Evolutionary conservation across 2,797 vertebrate species (phyloP), one percentile per base, ranked within the genome.

Genomic region (Rhinella marina): DNA sequence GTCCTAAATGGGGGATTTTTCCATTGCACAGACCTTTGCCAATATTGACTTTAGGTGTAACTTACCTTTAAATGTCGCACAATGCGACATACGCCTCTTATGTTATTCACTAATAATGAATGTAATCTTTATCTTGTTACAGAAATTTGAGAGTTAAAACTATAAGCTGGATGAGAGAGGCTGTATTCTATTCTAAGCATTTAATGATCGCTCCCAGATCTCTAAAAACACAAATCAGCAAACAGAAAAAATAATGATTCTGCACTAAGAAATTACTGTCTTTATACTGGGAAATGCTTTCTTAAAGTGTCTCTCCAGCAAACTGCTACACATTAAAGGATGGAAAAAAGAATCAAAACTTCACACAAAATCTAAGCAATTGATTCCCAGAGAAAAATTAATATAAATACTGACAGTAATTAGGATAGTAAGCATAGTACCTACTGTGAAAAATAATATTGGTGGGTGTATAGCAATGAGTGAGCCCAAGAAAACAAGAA

Each of bases 231-330:
- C 66, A 84, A 56, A 72, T 84, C 66, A 72, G 52, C 81, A 57
- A 59, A 57, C 82, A 84, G 82, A 32, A 72, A 83, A 72, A 68
- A 84, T 84, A 41, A 84, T 84, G 82, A 84, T 59, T 73, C 52
- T 59, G 82, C 32, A 41, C 48, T 41, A 59, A 84, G 10, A 84
- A 84, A 72, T 84, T 57, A 84, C 52, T 32, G 66, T 84, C 66
- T 83, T 72, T 83, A 72, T 54, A 56, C 64, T 57, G n/a, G 25
- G n/a, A 82, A 82, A 82, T 68, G 64, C 64, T 82, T 68, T 72
- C 66, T 52, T 29, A 29, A 83, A 83, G 81, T 56, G 11, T 72
- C 27, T 72, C 81, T 83, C n/a, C 50, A 57, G 27, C 14, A 72
- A 72, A 84, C 54, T 57, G 50, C 29, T 32, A 7, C 4, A 23